Percentiles rank a stretch among this genome's conserved stretches.
Evolutionary conservation across 2,113 vertebrate species (phyloP).

Genomic region (Panurus biarmicus): DNA sequence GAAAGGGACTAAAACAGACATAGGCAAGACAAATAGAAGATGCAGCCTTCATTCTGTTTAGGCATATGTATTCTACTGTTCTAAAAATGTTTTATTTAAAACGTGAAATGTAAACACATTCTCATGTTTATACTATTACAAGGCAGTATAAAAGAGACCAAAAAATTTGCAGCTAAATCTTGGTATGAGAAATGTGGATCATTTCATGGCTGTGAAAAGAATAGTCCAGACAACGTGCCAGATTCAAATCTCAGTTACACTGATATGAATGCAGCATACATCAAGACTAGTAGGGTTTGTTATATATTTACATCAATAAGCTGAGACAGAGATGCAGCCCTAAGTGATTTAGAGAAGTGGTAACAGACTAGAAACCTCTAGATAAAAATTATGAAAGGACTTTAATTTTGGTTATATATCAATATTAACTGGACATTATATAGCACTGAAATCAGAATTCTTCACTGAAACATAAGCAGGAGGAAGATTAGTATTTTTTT

Average conservation of each 20-base stretch:
- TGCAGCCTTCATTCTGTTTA: conserved; percentile 42
- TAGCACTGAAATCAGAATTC: not conserved
- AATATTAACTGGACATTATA: not conserved
- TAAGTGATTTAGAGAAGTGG: not conserved
- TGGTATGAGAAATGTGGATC: conserved; percentile 9
- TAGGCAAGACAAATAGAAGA: conserved; percentile 46
- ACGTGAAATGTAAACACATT: conserved; percentile 58
- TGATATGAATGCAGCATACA: not conserved
- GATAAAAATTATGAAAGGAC: not conserved
- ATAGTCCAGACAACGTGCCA: conserved; percentile 10
- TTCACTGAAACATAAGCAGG: not conserved
- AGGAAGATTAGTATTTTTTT: not conserved
- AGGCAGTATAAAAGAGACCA: conserved; percentile 36
- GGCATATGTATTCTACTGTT: conserved; percentile 51
- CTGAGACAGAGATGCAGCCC: not conserved
- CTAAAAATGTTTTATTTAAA: conserved; percentile 60
- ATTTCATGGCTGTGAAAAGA: conserved; percentile 43
- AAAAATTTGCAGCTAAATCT: conserved; percentile 28
- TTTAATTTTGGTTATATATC: not conserved
- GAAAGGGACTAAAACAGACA: conserved; percentile 11
- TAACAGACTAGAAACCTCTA: not conserved
- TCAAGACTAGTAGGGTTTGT: not conserved
- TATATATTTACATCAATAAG: not conserved
- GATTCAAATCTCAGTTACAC: conserved; percentile 7
- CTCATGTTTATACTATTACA: conserved; percentile 57